Evolutionary conservation across 2,113 vertebrate genomes (phyloP).

Genomic region (Tachycineta bicolor): DNA sequence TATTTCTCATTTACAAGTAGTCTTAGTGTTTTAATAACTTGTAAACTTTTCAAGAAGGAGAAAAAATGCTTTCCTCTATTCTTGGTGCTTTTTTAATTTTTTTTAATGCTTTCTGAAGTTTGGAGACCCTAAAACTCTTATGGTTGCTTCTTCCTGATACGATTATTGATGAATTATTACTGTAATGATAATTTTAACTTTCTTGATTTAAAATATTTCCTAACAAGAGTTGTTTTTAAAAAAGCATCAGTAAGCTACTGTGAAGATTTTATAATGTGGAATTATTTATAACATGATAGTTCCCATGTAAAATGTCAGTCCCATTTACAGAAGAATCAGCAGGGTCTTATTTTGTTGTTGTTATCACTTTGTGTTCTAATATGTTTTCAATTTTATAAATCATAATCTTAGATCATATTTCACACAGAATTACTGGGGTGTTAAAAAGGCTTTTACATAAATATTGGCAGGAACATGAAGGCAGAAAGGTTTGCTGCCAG

Average conservation of each 20-base stretch:
- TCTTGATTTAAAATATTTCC: background rate
- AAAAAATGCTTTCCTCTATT: background rate
- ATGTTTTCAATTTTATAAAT: slow-evolving; percentile 9
- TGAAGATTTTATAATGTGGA: background rate
- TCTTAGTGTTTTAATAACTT: background rate
- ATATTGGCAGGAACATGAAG: background rate
- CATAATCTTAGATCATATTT: slow-evolving; percentile 1
- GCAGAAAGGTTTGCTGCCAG: background rate
- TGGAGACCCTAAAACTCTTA: background rate
- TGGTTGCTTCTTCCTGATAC: background rate
- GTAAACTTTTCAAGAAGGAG: background rate
- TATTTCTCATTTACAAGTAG: background rate
- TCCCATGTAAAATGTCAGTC: background rate
- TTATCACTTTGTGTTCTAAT: background rate
- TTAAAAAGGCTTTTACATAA: slow-evolving; percentile 11
- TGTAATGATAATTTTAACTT: background rate
- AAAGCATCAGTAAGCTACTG: background rate
- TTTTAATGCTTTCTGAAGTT: background rate
- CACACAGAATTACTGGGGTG: background rate
- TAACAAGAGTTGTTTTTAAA: background rate
- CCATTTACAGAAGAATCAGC: background rate
- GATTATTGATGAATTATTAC: background rate
- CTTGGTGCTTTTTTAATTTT: background rate
- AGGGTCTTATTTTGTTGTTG: background rate
- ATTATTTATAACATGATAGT: background rate